Base-by-base conservation (phyloP, 2,113 vertebrate genomes). In the Romanogobio albipinnatus region DNA sequence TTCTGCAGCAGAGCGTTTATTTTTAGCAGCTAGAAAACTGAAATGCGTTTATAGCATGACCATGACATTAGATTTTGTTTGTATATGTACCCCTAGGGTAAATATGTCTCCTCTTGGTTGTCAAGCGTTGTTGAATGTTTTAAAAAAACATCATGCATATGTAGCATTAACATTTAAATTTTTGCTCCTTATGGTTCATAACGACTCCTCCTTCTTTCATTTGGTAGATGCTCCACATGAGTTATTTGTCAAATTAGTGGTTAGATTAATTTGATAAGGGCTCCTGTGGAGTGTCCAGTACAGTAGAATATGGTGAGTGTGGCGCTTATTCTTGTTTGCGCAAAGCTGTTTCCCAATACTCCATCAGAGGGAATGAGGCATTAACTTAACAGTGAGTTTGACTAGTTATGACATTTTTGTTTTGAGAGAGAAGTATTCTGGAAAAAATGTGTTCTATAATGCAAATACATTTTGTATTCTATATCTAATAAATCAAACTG, bases 221-320 rank as follows among this genome's bases (percentile, higher is more conserved):
- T 61, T 75, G 70, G 15, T 70, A 43, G 66, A 22, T 19, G 13
- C 43, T 47, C 19, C n/a, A 33, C 26, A 24, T 5, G 4, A 26
- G 36, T 82, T 77, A 77, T 59, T 61, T 76, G 71, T 81, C 77
- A 84, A 61, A 84, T 64, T 39, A 76, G 15, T 49, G 73, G 24
- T 73, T 53, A 71, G 59, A 76, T 78, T 81, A 0, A 8, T 81
- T 85, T 84, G 76, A 84, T 82, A 73, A 71, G 61, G 15, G 79
- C 3, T 84, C 74, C 43, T 61, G 45, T 73, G 59, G 68, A 43
- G 84, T 26, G 45, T 26, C 56, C 77, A 73, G 70, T 73, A 51
- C 39, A 29, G 53, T 81, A 49, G 39, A 61, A 61, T 64, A 77
- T 76, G 49, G 5, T 61, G 22, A 82, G 39, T 84, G 70, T 81